Percentiles rank a stretch among this genome's conserved stretches.
These are phyloP conservation scores for Poicephalus gulielmi DNA, from an alignment of 2,113 vertebrate species.

Conservation along the genomic window DNA sequence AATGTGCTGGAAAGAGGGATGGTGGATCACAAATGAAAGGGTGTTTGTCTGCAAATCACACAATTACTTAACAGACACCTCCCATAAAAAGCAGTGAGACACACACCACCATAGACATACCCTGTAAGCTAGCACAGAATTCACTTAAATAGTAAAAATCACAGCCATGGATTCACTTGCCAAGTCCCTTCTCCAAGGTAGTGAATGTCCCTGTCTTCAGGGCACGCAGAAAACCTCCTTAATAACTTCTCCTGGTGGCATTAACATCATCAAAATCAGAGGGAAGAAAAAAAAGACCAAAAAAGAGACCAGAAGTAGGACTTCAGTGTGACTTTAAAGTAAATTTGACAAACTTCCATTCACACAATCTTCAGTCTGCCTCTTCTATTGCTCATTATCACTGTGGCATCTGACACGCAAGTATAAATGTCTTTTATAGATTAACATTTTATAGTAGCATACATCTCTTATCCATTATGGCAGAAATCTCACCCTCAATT, in stretches of 20 bases:
- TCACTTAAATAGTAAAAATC: background rate
- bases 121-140: background rate
- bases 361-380: background rate
- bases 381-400: background rate
- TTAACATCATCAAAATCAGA: background rate
- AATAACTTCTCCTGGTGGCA: background rate
- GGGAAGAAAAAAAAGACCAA: background rate
- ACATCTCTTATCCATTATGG: background rate
- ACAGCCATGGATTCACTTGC: background rate
- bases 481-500: background rate
- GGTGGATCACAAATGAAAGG: background rate
- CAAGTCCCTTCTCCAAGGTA: background rate
- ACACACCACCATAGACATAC: rapidly evolving
- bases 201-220: background rate
- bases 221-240: background rate
- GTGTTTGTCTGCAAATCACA: background rate
- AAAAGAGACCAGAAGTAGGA: background rate
- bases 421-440: background rate
- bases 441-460: background rate
- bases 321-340: background rate
- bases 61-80: background rate
- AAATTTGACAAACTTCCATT: background rate
- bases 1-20: rapidly evolving
- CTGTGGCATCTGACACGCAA: background rate
- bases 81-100: background rate